phyloP scores from a whole-genome alignment of 2,888 invertebrate genomes.

The Drosophila neutralis region DNA sequence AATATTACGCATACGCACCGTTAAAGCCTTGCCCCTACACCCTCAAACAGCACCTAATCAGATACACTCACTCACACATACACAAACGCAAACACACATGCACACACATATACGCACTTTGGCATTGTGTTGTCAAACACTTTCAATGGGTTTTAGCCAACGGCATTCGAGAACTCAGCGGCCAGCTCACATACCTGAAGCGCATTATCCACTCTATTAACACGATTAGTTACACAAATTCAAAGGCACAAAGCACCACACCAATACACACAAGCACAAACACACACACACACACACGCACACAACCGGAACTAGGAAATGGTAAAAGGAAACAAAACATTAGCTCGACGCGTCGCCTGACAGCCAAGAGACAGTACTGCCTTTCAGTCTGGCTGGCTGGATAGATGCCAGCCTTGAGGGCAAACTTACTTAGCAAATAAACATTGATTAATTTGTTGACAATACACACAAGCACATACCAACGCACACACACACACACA shows the following conservation, averaged over 20 bases:
- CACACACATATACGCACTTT: constrained; percentile 2
- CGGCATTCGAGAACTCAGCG: constrained; percentile 56
- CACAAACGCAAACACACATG: constrained; percentile 15
- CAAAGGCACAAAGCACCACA: constrained; percentile 66
- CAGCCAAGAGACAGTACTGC: constrained; percentile 19
- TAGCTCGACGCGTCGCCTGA: constrained; percentile 46
- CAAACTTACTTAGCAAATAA: constrained; percentile 82
- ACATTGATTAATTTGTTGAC: constrained; percentile 84
- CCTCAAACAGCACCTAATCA: constrained; percentile 55
- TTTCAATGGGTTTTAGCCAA: constrained; percentile 60
- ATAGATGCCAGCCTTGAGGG: constrained; percentile 65
- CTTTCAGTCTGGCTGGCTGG: constrained; percentile 32
- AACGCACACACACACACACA: constrained; percentile 21
- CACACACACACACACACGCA: constrained; percentile 20
- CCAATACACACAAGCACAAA: constrained; percentile 24
- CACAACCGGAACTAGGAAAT: constrained; percentile 66
- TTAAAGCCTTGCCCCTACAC: constrained; percentile 42
- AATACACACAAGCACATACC: constrained; percentile 60
- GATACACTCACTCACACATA: constrained; percentile 31
- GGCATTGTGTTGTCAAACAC: constrained; percentile 44
- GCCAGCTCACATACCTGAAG: constrained; percentile 74
- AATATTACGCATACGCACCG: constrained; percentile 73
- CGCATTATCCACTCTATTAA: constrained; percentile 81
- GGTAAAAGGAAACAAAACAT: constrained; percentile 77
- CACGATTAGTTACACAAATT: constrained; percentile 81